phyloP scores from a whole-genome alignment of 2,797 vertebrate species.

The Tenualosa ilisha region DNA sequence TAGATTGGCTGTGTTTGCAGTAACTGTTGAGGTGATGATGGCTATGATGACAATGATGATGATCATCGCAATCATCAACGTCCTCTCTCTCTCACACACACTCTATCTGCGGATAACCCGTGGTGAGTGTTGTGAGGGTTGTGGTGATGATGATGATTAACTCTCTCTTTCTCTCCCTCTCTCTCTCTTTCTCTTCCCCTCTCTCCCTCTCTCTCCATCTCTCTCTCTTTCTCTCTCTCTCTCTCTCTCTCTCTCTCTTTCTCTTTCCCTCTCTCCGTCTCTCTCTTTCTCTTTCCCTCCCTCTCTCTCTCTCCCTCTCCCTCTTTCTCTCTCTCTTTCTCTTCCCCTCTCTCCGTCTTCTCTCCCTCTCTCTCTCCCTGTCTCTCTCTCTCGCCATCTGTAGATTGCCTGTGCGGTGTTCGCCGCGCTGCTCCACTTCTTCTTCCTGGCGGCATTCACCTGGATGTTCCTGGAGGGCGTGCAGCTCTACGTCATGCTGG shows the following conservation, averaged over 20 bases:
- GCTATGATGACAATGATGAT: too few relatives aligned
- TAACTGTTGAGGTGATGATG: background rate
- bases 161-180: background rate
- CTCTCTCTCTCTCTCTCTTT: background rate
- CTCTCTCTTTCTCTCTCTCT: background rate
- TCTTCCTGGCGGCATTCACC: constrained; percentile 98
- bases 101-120: background rate
- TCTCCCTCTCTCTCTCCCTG: background rate
- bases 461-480: constrained; percentile 99
- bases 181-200: background rate
- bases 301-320: background rate
- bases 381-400: background rate
- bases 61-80: too few relatives aligned
- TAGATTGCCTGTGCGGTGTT: constrained; percentile 96
- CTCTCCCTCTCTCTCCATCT: background rate
- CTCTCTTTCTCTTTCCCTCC: background rate
- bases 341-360: background rate
- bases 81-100: background rate
- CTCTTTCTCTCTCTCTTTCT: background rate
- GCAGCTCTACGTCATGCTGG: constrained; percentile 98
- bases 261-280: background rate
- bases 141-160: too few relatives aligned
- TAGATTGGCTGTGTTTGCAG: background rate
- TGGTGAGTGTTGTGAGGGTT: background rate
- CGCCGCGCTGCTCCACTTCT: constrained; percentile 96